These are phyloP conservation scores for Gymnopithys bicolor DNA, from an alignment of 2,797 vertebrate species.

Conservation along the genomic window DNA sequence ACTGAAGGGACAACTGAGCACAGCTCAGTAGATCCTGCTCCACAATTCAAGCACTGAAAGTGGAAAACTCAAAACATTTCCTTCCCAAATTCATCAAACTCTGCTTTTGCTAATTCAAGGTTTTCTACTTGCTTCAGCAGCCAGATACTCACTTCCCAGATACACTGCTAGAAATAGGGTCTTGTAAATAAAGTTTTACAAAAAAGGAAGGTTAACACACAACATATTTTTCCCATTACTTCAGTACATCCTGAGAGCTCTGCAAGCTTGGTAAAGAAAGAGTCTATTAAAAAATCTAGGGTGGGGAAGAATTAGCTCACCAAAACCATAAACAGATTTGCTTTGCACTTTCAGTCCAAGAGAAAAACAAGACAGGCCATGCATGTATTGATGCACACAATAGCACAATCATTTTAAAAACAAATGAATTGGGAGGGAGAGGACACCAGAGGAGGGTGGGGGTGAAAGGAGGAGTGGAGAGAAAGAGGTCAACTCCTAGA, in stretches of 20 bases:
- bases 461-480: neutral
- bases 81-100: neutral
- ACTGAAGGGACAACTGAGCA: neutral
- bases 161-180: neutral
- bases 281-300: constrained; percentile 55
- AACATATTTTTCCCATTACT: constrained; percentile 54
- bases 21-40: neutral
- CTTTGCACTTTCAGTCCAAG: constrained; percentile 55
- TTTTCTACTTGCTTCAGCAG: neutral
- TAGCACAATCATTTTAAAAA: constrained; percentile 34
- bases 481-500: neutral
- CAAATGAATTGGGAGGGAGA: constrained; percentile 28
- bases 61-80: constrained; percentile 4
- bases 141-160: neutral
- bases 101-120: constrained; percentile 9
- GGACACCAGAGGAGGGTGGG: neutral
- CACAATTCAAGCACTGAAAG: neutral
- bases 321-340: constrained; percentile 68
- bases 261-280: constrained; percentile 37
- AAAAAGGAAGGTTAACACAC: constrained; percentile 35
- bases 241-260: constrained; percentile 44
- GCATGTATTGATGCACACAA: constrained; percentile 35
- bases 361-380: constrained; percentile 54
- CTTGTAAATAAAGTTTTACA: constrained; percentile 22
- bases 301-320: constrained; percentile 70